Percentiles rank a stretch among this genome's conserved stretches.
These are phyloP conservation scores for Elephantulus edwardii DNA, from an alignment of 2,113 vertebrate genomes.

Conservation along the genomic window DNA sequence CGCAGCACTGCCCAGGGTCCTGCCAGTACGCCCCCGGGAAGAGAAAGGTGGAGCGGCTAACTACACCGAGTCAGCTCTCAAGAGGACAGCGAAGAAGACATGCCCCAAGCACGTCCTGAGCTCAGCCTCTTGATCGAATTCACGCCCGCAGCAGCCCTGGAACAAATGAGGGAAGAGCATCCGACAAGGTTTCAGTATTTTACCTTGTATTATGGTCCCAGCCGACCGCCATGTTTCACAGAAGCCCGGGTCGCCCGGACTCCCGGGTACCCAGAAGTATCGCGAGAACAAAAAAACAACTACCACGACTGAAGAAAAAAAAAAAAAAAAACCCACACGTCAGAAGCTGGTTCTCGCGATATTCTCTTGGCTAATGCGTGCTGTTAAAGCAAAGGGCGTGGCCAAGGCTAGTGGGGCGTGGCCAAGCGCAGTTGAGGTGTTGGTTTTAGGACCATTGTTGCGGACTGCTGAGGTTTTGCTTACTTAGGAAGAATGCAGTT, in stretches of 20 bases:
- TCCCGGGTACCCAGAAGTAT: conserved; percentile 26
- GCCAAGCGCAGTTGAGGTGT: fast-evolving
- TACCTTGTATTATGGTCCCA: conserved; percentile 63
- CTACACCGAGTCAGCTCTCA: neutral
- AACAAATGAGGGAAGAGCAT: neutral
- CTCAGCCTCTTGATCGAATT: neutral
- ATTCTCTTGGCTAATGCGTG: neutral
- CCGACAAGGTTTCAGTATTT: neutral
- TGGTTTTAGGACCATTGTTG: fast-evolving
- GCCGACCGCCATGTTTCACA: conserved; percentile 75
- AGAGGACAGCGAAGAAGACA: neutral
- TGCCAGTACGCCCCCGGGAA: conserved; percentile 57
- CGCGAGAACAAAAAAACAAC: conserved; percentile 61
- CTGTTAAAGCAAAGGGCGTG: neutral
- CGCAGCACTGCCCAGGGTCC: conserved; percentile 42
- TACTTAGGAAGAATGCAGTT: fast-evolving
- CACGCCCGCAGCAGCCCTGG: neutral
- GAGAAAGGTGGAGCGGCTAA: neutral
- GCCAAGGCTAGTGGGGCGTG: neutral
- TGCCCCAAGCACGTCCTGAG: neutral
- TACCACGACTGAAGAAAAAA: neutral
- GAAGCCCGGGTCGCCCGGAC: conserved; percentile 62
- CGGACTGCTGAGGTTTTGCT: fast-evolving
- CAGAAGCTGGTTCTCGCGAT: conserved; percentile 59
- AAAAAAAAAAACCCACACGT: no score